Evolutionary conservation across 2,113 vertebrate species (phyloP), one percentile per base, ranked within the genome.

Genomic region (Vicugna pacos): DNA sequence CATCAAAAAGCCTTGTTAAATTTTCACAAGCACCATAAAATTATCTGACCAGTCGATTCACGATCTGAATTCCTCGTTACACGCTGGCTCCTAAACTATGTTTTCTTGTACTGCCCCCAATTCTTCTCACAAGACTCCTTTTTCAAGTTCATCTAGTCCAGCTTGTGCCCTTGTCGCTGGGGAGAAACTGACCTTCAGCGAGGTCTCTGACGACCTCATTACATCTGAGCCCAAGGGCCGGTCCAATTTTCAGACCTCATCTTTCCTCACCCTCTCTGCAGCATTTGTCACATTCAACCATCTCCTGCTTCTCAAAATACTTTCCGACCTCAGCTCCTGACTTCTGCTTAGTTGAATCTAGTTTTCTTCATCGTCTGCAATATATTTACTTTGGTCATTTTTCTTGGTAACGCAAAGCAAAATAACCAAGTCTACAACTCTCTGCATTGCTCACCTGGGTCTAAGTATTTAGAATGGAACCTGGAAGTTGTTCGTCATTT

Each of bases 141-240:
- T 97, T 75, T 75, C 77, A 87, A 89, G 91, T 73, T 95, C 82
- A 77, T 94, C 82, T 58, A 48, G 82, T 76, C 89, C 81, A 76
- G 56, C 73, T 26, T 54, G 62, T 93, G 82, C 93, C 91, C 88
- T 96, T 81, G 91, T 98, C 48, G 0, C 96, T 86, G 77, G 84
- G 91, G 94, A 97, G 52, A 97, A 89, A 38, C 52, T 97, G 95
- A 94, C 93, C 96, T 97, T 58, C 93, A 8, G 38, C 14, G 75
- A 95, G 86, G 77, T 94, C 91, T 97, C 91, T 67, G 85, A 94
- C 0, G 69, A 97, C 93, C 97, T 98, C 96, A 94, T 97, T 98
- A 97, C 89, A 95, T 82, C 93, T 50, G 89, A 97, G 94, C 97
- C 97, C 98, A 97, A 95, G 96, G 97, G 97, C 95, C 97, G 96